A percentile compares a stretch with the other conserved stretches of the same genome.
These are phyloP conservation scores for Acanthurus lineatus DNA, from an alignment of 2,797 vertebrate genomes.

Conservation along the genomic window DNA sequence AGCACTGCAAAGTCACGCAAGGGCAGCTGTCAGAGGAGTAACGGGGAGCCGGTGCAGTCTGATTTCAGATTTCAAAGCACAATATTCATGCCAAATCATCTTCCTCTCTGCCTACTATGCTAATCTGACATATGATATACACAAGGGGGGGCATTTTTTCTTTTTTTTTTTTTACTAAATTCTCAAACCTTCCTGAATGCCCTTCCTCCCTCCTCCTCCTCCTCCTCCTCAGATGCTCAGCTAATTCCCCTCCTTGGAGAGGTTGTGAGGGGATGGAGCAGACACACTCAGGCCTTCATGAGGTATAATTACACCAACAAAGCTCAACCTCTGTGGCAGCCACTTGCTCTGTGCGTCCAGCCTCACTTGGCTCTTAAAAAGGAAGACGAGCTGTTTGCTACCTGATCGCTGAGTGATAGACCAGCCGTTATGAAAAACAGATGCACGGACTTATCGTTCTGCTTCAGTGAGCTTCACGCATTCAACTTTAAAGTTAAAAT, in stretches of 20 bases:
- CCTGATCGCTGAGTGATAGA: slow-evolving; percentile 8
- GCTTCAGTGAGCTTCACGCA: slow-evolving; percentile 10
- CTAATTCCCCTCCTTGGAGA: slow-evolving; percentile 56
- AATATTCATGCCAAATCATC: slow-evolving; percentile 66
- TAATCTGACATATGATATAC: slow-evolving; percentile 75
- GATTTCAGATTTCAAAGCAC: slow-evolving; percentile 75
- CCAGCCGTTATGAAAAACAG: background rate
- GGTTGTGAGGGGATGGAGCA: slow-evolving; percentile 49
- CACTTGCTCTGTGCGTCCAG: slow-evolving; percentile 16
- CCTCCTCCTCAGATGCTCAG: slow-evolving; percentile 15
- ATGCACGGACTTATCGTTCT: background rate
- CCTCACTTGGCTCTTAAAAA: slow-evolving; percentile 32
- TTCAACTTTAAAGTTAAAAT: slow-evolving; percentile 10
- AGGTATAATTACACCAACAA: slow-evolving; percentile 63
- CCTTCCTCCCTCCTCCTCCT: background rate
- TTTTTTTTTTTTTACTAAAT: slow-evolving; percentile 36
- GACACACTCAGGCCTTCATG: slow-evolving; percentile 56
- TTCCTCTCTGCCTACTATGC: slow-evolving; percentile 58
- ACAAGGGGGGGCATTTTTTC: background rate
- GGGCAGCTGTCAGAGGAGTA: slow-evolving; percentile 67
- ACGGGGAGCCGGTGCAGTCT: slow-evolving; percentile 47
- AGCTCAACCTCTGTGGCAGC: slow-evolving; percentile 56
- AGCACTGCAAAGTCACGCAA: slow-evolving; percentile 74
- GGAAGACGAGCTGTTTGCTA: background rate
- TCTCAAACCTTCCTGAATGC: slow-evolving; percentile 17